A percentile compares a stretch with the other conserved stretches of the same genome.
phyloP scores from a whole-genome alignment of 2,888 invertebrate genomes.

The Beris chalybata region DNA sequence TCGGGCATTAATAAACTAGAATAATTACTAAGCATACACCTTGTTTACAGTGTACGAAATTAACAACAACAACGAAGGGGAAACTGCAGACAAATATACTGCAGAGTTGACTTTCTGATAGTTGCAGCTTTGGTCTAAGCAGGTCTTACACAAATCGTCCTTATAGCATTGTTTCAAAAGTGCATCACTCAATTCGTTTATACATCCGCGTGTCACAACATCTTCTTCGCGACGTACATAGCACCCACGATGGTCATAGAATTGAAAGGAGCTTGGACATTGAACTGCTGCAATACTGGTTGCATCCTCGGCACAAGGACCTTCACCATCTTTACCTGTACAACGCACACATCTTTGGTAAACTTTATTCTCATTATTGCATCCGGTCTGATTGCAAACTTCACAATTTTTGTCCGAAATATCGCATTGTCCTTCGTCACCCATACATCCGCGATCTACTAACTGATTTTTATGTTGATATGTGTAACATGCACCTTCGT shows the following conservation, averaged over 20 bases:
- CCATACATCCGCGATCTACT: constrained; percentile 7
- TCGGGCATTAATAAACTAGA: no score
- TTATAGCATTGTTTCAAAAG: not conserved
- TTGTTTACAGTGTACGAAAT: no score
- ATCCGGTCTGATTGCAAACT: not conserved
- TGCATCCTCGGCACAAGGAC: constrained; percentile 34
- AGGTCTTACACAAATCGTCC: not conserved
- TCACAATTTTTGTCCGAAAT: constrained; percentile 11
- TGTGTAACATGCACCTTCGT: constrained; percentile 12
- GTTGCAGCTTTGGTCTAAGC: constrained; percentile 15
- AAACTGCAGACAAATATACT: not conserved
- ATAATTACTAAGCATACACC: no score
- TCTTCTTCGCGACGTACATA: constrained; percentile 6
- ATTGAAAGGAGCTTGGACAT: constrained; percentile 37
- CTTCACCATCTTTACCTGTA: constrained; percentile 19
- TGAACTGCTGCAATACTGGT: constrained; percentile 29
- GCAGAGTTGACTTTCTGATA: constrained; percentile 3
- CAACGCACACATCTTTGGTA: constrained; percentile 41
- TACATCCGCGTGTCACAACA: not conserved
- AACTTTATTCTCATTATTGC: constrained; percentile 14
- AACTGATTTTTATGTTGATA: not conserved
- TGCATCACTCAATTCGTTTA: constrained; percentile 3
- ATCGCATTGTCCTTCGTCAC: not conserved
- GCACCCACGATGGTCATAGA: constrained; percentile 19
- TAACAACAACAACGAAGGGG: no score